phyloP scores from a whole-genome alignment of 2,888 invertebrate genomes.

The Drosophila trichaetosa region DNA sequence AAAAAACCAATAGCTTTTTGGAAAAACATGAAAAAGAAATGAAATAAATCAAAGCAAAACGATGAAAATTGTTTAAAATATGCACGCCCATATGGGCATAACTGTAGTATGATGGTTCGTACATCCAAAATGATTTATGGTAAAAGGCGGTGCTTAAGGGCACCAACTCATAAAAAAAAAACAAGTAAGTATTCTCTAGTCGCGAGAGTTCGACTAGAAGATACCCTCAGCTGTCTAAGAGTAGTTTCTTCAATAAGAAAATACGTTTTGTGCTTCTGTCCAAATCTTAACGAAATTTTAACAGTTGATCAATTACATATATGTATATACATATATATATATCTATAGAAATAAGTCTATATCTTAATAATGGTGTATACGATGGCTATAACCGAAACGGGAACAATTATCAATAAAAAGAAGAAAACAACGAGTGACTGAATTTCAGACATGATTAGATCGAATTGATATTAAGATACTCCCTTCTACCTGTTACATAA shows the following conservation, averaged over 20 bases:
- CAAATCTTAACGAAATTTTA: neutral
- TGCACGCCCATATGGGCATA: slow-evolving; percentile 50
- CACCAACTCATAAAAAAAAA: slow-evolving; percentile 32
- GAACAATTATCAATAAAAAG: neutral
- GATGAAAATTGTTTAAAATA: slow-evolving; percentile 61
- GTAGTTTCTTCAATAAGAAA: neutral
- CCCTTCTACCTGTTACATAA: neutral
- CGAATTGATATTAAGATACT: neutral
- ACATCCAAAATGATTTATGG: slow-evolving; percentile 56
- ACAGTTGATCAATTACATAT: neutral
- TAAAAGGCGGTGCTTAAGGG: slow-evolving; percentile 43
- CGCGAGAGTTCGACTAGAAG: neutral
- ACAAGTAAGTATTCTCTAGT: neutral
- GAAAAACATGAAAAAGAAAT: slow-evolving; percentile 19
- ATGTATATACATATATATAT: neutral
- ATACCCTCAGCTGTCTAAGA: neutral
- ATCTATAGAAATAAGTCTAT: neutral
- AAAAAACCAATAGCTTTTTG: slow-evolving; percentile 6
- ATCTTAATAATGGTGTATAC: neutral
- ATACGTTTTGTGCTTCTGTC: neutral
- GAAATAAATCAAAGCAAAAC: slow-evolving; percentile 51
- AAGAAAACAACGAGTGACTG: too few species aligned
- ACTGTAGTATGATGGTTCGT: slow-evolving; percentile 18
- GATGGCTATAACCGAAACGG: neutral
- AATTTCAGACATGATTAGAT: neutral